Base-by-base conservation (phyloP, 2,797 vertebrate species). In the Peromyscus melanophrys region DNA sequence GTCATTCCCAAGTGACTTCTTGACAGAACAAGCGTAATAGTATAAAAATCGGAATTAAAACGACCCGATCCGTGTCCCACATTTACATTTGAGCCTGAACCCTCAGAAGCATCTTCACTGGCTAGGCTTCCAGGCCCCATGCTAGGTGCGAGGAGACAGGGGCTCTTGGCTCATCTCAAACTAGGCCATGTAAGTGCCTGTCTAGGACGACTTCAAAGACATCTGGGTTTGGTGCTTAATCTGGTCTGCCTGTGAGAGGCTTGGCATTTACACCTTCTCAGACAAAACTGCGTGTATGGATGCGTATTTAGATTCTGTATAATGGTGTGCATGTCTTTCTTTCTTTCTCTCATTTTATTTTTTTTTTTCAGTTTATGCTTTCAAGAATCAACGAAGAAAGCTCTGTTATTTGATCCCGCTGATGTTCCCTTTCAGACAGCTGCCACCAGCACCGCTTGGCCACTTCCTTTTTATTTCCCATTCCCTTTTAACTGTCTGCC, bases 381-480 rank as follows among this genome's bases (percentile, higher is more conserved):
- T 98, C 97, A 98, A 98, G 98, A 98, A 98, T 98, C 97, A 98
- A 97, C 97, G 98, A 98, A 98, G 98, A 97, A 98, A 98, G 93
- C 96, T 98, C 96, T 98, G 84, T 98, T 98, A 97, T 99, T 99
- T 99, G 98, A 99, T 99, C 98, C 98, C 92, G 97, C 98, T 98
- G 98, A 98, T 98, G 97, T 97, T 99, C 97, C 0, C 97, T 98
- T 99, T 98, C 96, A 19, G 89, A 98, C 98, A 99, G 97, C 99
- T 98, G 98, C 98, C 99, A 99, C 98, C 98, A 98, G 98, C 98
- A 97, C 97, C 67, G 97, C 98, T 98, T 98, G 99, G 98, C 98
- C 98, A 98, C 84, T 80, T 99, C 98, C 98, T 97, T 99, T 99
- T 99, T 98, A 99, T 99, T 99, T 99, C 97, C 97, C 97, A 99